Evolutionary conservation across 2,888 invertebrate genomes (phyloP).

Genomic region (Synanthedon tipuliformis): DNA sequence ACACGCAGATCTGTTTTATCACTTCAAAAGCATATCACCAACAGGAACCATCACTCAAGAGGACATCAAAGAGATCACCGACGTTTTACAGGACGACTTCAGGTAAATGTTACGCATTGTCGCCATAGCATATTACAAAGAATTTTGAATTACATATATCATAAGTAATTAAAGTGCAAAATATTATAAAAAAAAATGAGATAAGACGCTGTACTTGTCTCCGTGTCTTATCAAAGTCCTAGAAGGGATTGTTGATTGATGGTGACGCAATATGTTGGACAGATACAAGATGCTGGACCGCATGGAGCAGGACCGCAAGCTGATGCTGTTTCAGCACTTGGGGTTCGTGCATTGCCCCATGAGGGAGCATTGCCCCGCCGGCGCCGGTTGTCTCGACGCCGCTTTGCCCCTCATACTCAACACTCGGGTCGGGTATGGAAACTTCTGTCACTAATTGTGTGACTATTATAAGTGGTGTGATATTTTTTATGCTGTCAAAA

Average conservation of each 20-base stretch:
- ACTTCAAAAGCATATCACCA: slow-evolving; percentile 90
- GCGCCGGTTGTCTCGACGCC: slow-evolving; percentile 69
- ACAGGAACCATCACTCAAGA: slow-evolving; percentile 93
- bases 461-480: no score
- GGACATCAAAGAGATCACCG: slow-evolving; percentile 93
- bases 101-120: slow-evolving; percentile 62
- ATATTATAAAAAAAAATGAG: no score
- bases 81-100: slow-evolving; percentile 91
- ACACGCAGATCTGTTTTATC: slow-evolving; percentile 92
- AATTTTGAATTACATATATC: not conserved
- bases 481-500: no score
- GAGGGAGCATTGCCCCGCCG: slow-evolving; percentile 93
- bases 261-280: not conserved
- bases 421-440: slow-evolving; percentile 52
- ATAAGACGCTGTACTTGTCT: not conserved
- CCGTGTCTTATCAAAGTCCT: not conserved
- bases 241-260: no score
- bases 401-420: slow-evolving; percentile 53
- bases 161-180: not conserved
- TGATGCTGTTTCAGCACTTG: slow-evolving; percentile 94
- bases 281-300: slow-evolving; percentile 95
- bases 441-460: slow-evolving; percentile 2
- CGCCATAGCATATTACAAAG: no score
- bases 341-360: slow-evolving; percentile 97
- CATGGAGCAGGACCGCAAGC: slow-evolving; percentile 92